Percentiles rank a stretch among this genome's conserved stretches.
These are phyloP conservation scores for Luffia ferchaultella DNA, from an alignment of 2,888 invertebrate species.

Conservation along the genomic window DNA sequence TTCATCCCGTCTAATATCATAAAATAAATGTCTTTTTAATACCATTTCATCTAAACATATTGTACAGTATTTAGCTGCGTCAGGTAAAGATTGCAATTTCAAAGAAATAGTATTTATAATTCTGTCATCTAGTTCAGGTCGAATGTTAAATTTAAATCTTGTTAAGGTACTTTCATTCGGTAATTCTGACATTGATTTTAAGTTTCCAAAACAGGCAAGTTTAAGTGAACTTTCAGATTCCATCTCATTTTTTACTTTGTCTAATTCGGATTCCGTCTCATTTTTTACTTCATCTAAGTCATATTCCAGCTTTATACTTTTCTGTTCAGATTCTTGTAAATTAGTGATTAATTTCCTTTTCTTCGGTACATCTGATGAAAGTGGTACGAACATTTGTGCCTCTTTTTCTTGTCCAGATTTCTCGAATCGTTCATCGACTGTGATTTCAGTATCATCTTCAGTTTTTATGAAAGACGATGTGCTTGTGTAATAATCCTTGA, in stretches of 20 bases:
- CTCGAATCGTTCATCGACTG: not conserved
- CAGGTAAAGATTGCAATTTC: conserved; percentile 14
- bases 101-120: conserved; percentile 7
- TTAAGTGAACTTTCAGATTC: no score
- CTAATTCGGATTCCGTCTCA: not conserved
- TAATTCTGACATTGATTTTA: conserved; percentile 15
- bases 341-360: conserved; percentile 11
- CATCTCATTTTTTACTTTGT: conserved; percentile 17
- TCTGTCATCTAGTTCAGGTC: conserved; percentile 15
- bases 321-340: conserved; percentile 5
- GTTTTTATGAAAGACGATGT: no score
- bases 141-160: conserved; percentile 6
- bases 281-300: not conserved
- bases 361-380: conserved; percentile 1
- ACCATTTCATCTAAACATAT: conserved; percentile 19
- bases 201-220: no score
- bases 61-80: conserved; percentile 17
- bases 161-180: conserved; percentile 15
- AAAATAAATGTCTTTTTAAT: conserved; percentile 18
- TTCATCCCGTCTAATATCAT: conserved; percentile 17
- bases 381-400: not conserved
- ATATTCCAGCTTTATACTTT: not conserved
- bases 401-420: not conserved
- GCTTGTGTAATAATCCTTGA: no score
- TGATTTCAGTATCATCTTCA: no score